Base-by-base conservation (phyloP, 37 sponge, comb jelly and placozoan genomes). In the Halisarca cf. caerulea region DNA sequence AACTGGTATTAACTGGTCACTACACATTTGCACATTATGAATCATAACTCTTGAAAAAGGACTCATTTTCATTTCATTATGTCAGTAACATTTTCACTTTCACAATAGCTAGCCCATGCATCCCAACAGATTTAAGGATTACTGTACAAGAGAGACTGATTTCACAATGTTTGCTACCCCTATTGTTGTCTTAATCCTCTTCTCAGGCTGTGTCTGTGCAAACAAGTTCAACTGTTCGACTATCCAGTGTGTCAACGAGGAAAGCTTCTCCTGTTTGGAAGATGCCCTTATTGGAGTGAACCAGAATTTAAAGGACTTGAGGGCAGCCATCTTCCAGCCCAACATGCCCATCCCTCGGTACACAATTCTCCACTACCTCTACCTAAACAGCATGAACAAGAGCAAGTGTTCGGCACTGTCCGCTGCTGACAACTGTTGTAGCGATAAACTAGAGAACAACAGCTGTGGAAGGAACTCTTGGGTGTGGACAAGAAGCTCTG, bases 291-390 rank as follows among this genome's bases (percentile, higher is more conserved):
- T 39, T 40, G 3, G 45, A 1, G 36, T 36, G n/a, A 74, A 74
- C 9, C 14, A 15, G 7, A 74, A 74, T 6, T 3, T 74, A 2
- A 74, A 74, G 45, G 24, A 74, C 77, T 38, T 74, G 24, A 37
- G 77, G 4, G 24, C 45, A 40, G 77, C 45, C 77, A 44, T 74
- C 44, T 74, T 74, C 44, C 77, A 74, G 36, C 77, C 77, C 14
- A 74, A 74, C 77, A 74, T 74, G 77, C 77, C 77, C 77, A 74
- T 74, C 43, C 77, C 77, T 36, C 32, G 77, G 44, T 74, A 74
- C 36, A 37, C 36, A 1, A 74, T 74, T 3, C 24, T 74, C 18
- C 41, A 74, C 44, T 74, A 74, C 77, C 21, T 41, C 25, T 74
- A 40, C 36, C 45, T 24, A 41, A 74, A 74, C 2, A 6, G 45